Evolutionary conservation across 2,888 invertebrate genomes (phyloP).

Genomic region (Scaptomyza tumidula): DNA sequence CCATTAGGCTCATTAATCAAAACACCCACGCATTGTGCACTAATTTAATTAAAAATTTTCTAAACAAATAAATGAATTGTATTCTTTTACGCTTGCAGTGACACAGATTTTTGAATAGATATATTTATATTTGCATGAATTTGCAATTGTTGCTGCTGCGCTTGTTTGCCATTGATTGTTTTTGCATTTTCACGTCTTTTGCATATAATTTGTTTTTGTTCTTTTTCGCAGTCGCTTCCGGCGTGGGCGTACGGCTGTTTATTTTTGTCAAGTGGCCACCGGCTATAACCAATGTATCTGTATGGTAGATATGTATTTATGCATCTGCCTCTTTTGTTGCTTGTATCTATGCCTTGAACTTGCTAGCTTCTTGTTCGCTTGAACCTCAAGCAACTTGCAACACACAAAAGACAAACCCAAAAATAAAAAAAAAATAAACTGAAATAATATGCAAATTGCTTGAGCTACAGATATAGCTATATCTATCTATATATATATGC

Average conservation of each 20-base stretch:
- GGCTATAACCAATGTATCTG: constrained; percentile 23
- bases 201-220: constrained; percentile 20
- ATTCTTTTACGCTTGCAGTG: constrained; percentile 57
- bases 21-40: constrained; percentile 53
- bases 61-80: constrained; percentile 46
- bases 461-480: constrained; percentile 2
- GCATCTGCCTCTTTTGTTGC: not conserved
- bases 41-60: constrained; percentile 46
- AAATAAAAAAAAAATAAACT: constrained; percentile 11
- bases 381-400: constrained; percentile 44
- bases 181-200: constrained; percentile 15
- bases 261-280: constrained; percentile 44
- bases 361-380: constrained; percentile 36
- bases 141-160: constrained; percentile 17
- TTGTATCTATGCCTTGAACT: constrained; percentile 60
- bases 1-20: constrained; percentile 60
- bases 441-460: constrained; percentile 18
- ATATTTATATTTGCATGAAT: constrained; percentile 17
- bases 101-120: constrained; percentile 60
- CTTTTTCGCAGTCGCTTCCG: constrained; percentile 47
- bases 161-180: constrained; percentile 28
- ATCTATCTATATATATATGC: not conserved
- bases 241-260: constrained; percentile 60
- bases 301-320: constrained; percentile 1
- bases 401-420: constrained; percentile 25